Evolutionary conservation across 2,888 invertebrate species (phyloP).

Genomic region (Drosophila paracracens): DNA sequence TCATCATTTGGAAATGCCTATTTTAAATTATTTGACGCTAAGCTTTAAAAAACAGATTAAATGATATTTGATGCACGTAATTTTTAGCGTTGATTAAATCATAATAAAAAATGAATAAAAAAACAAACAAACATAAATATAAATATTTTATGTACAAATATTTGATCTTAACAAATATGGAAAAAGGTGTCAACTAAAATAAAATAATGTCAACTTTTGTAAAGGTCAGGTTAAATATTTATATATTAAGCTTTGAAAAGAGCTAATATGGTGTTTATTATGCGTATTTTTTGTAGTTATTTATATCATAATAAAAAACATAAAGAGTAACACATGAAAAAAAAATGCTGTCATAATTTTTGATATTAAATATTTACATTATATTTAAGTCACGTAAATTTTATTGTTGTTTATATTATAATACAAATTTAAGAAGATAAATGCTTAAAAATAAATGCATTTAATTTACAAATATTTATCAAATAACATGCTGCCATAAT

Average conservation of each 20-base stretch:
- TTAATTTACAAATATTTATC: conserved; percentile 31
- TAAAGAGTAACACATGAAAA: not conserved
- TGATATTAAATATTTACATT: not conserved
- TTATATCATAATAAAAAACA: not conserved
- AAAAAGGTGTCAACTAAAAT: conserved; percentile 30
- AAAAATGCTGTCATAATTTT: not conserved
- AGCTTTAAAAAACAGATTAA: no score
- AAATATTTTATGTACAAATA: conserved; percentile 31
- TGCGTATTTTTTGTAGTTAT: not conserved
- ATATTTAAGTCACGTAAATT: not conserved
- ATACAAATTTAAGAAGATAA: not conserved
- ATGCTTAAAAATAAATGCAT: not conserved
- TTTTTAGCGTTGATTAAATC: no score
- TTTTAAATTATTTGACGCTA: no score
- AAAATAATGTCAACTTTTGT: conserved; percentile 62
- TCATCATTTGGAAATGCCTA: no score
- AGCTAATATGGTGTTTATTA: not conserved
- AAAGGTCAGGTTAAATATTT: conserved; percentile 56
- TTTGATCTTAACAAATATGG: conserved; percentile 10
- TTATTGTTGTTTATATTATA: not conserved
- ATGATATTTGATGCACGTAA: no score
- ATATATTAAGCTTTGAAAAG: conserved; percentile 41
- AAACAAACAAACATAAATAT: no score
- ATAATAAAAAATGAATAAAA: no score
- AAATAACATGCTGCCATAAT: conserved; percentile 61